Conservation (phyloP, 2,888 invertebrate species). For the Erebia ligea region DNA sequence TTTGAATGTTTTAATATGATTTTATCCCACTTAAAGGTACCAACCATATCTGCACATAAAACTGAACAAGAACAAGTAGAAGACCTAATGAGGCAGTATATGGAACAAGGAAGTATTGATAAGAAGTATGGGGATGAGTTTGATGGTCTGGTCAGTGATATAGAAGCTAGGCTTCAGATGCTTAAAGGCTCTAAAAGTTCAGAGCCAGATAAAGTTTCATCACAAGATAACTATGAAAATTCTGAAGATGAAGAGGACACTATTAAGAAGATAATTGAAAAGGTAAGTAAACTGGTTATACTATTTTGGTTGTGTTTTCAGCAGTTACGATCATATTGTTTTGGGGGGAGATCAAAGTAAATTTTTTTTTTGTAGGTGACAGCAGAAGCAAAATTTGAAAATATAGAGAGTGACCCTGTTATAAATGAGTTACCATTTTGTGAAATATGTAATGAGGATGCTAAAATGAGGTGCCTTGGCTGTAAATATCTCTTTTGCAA, state of each 20-base stretch:
- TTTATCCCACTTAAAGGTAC: conserved; percentile 62
- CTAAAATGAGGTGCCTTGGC: conserved; percentile 87
- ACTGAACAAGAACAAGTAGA: conserved; percentile 88
- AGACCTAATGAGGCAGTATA: conserved; percentile 85
- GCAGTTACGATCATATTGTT: not conserved
- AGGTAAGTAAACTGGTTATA: conserved; percentile 50
- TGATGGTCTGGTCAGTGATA: conserved; percentile 62
- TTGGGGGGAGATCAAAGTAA: too few species aligned
- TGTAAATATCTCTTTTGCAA: conserved; percentile 93
- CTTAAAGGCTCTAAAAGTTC: conserved; percentile 50
- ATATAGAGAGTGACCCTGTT: conserved; percentile 48
- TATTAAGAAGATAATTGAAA: conserved; percentile 66
- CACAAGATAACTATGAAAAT: conserved; percentile 45
- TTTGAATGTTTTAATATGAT: not conserved
- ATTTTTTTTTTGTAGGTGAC: conserved; percentile 53
- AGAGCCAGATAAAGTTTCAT: conserved; percentile 28
- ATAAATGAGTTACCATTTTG: conserved; percentile 90
- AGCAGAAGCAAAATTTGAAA: conserved; percentile 58
- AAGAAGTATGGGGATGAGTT: conserved; percentile 66
- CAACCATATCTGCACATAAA: conserved; percentile 79
- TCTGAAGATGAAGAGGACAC: conserved; percentile 67
- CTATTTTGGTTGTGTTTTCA: not conserved
- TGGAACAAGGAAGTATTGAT: conserved; percentile 78
- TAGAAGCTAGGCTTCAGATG: conserved; percentile 63
- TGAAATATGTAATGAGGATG: conserved; percentile 93